These are phyloP conservation scores for Xestia ashworthii DNA, from an alignment of 2,888 invertebrate species.

Conservation along the genomic window DNA sequence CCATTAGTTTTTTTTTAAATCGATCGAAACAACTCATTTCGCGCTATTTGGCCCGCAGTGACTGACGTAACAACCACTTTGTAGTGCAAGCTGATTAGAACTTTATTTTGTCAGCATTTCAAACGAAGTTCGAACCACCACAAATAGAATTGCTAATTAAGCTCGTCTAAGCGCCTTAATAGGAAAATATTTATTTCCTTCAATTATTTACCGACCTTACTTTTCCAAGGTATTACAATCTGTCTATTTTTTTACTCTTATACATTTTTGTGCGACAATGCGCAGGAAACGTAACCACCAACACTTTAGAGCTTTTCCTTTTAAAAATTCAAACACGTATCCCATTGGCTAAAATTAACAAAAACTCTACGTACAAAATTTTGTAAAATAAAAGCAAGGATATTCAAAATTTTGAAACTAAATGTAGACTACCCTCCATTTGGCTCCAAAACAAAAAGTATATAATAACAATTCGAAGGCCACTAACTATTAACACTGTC, in stretches of 20 bases:
- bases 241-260: background rate
- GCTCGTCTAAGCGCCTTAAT: too few relatives aligned
- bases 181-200: background rate
- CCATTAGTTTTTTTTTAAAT: too few relatives aligned
- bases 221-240: background rate
- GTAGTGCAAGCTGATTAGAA: too few relatives aligned
- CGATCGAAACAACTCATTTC: too few relatives aligned
- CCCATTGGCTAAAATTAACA: slow-evolving; percentile 56
- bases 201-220: background rate
- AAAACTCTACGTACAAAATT: slow-evolving; percentile 53
- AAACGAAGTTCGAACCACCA: too few relatives aligned
- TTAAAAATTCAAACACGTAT: slow-evolving; percentile 29
- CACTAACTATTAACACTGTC: slow-evolving; percentile 84
- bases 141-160: too few relatives aligned
- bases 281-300: background rate
- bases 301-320: slow-evolving; percentile 7
- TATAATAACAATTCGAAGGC: slow-evolving; percentile 82
- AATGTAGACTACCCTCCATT: slow-evolving; percentile 70
- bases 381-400: slow-evolving; percentile 52
- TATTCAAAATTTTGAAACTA: slow-evolving; percentile 57
- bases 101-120: too few relatives aligned
- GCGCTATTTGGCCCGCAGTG: too few relatives aligned
- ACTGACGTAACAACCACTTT: too few relatives aligned
- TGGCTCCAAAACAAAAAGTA: slow-evolving; percentile 83
- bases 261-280: background rate